phyloP scores from a whole-genome alignment of 2,113 vertebrate species.

The Rhinogobius similis region DNA sequence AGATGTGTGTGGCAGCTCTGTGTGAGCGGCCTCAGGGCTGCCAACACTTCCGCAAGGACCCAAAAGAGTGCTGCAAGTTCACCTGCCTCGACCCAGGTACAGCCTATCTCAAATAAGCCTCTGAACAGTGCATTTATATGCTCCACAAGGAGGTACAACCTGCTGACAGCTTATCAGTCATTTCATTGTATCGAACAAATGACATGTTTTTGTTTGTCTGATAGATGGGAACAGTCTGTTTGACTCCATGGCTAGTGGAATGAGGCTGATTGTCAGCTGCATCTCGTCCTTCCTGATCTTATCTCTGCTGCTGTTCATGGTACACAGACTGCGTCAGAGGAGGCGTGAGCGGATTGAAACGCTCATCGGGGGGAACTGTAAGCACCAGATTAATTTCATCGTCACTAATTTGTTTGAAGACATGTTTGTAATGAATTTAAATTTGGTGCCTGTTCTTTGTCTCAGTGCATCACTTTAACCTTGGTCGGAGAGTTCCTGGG shows the following conservation, averaged over 20 bases:
- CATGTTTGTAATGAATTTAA: not conserved
- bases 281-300: constrained; percentile 99
- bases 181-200: not conserved
- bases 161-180: too few species aligned
- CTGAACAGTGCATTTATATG: not conserved
- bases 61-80: constrained; percentile 98
- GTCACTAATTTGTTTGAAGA: not conserved
- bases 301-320: constrained; percentile 98
- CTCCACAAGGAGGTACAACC: constrained; percentile 2
- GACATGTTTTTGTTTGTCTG: not conserved
- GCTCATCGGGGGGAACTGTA: constrained; percentile 93
- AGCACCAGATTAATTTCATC: constrained; percentile 54
- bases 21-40: constrained; percentile 96
- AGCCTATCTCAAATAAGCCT: not conserved
- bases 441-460: not conserved
- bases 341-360: constrained; percentile 95
- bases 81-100: constrained; percentile 94
- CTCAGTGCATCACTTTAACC: constrained; percentile 95
- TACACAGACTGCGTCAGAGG: constrained; percentile 92
- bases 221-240: constrained; percentile 94
- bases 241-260: constrained; percentile 97
- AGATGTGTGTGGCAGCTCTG: constrained; percentile 96
- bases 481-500: constrained; percentile 93
- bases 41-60: constrained; percentile 94
- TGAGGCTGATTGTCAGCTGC: constrained; percentile 97